These are phyloP conservation scores for Platerodrilus igneus DNA, from an alignment of 2,888 invertebrate species.

Conservation along the genomic window DNA sequence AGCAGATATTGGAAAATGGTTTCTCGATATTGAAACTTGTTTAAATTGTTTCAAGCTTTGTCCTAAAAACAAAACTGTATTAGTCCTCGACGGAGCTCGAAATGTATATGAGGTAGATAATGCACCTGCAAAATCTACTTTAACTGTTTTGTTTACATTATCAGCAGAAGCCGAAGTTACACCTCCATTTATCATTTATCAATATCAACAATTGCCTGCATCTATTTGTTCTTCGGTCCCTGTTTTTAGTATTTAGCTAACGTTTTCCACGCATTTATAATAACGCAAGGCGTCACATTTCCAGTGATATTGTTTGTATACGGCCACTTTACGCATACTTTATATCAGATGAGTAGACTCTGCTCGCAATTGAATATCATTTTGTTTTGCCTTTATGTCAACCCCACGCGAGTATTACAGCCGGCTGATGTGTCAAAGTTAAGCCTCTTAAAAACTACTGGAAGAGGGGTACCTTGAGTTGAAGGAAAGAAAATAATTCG, in stretches of 20 bases:
- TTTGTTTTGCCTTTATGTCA: conserved; percentile 28
- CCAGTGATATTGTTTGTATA: conserved; percentile 40
- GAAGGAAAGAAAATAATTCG: conserved; percentile 29
- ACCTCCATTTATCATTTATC: conserved; percentile 19
- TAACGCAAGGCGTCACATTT: conserved; percentile 23
- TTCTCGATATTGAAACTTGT: neutral
- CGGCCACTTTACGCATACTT: conserved; percentile 18
- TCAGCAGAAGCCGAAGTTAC: conserved; percentile 29
- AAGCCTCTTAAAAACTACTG: conserved; percentile 24
- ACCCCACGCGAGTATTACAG: conserved; percentile 28
- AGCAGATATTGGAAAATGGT: conserved; percentile 1
- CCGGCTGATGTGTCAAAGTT: conserved; percentile 30
- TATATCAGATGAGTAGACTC: conserved; percentile 4
- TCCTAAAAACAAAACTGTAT: conserved; percentile 31
- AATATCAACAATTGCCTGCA: conserved; percentile 2
- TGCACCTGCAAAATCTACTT: conserved; percentile 30
- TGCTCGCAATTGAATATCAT: conserved; percentile 17
- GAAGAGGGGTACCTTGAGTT: conserved; percentile 32
- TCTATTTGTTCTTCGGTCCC: conserved; percentile 28
- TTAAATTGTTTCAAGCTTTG: conserved; percentile 31
- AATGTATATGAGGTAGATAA: conserved; percentile 33
- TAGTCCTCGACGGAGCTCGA: conserved; percentile 4
- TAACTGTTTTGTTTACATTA: conserved; percentile 36
- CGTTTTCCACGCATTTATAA: conserved; percentile 35
- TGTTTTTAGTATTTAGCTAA: conserved; percentile 37